These are phyloP conservation scores for Monochamus saltuarius DNA, from an alignment of 1,140 invertebrate genomes.

Conservation along the genomic window DNA sequence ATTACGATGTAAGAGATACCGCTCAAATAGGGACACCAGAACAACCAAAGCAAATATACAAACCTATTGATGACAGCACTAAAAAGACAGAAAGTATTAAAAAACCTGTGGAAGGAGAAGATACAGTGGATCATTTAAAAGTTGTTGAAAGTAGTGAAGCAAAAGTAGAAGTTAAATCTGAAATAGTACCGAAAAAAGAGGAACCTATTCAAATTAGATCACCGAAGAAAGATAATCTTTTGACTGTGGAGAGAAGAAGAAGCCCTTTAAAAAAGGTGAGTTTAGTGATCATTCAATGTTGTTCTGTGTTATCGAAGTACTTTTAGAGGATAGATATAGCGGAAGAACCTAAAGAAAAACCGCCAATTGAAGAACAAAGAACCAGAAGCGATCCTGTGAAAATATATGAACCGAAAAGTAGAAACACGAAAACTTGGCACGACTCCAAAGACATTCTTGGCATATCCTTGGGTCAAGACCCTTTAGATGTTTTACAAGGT, in stretches of 20 bases:
- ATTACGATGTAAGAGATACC: slow-evolving; percentile 47
- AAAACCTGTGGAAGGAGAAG: slow-evolving; percentile 6
- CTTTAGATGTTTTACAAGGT: slow-evolving; percentile 35
- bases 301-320: too few relatives aligned
- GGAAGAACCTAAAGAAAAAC: slow-evolving; percentile 12
- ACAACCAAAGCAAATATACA: background rate
- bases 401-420: slow-evolving; percentile 49
- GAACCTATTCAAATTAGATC: too few relatives aligned
- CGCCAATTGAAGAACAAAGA: background rate
- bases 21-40: slow-evolving; percentile 34
- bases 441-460: slow-evolving; percentile 58
- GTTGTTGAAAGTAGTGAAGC: too few relatives aligned
- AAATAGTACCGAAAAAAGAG: too few relatives aligned
- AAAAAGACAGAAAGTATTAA: slow-evolving; percentile 10
- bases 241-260: too few relatives aligned
- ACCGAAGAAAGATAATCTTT: too few relatives aligned
- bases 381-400: slow-evolving; percentile 40
- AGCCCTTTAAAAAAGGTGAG: too few relatives aligned
- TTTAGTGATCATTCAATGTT: too few relatives aligned
- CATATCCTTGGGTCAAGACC: slow-evolving; percentile 60
- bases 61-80: background rate
- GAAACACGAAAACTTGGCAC: slow-evolving; percentile 57
- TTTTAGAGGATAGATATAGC: slow-evolving; percentile 13
- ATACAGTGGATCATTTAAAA: background rate
- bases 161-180: too few relatives aligned